Evolutionary conservation across 2,113 vertebrate genomes (phyloP).

Genomic region (Otocyon megalotis): DNA sequence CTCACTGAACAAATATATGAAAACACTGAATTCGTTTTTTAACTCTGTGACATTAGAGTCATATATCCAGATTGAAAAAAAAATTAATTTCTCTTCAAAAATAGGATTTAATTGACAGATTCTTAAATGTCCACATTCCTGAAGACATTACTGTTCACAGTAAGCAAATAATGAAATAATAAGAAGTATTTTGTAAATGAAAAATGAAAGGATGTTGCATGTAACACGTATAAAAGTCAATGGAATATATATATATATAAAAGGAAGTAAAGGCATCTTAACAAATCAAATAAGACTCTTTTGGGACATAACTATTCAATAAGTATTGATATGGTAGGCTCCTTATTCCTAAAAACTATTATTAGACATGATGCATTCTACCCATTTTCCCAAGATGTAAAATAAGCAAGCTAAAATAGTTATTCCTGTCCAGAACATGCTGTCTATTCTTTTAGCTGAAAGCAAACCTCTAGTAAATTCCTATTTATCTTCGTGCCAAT

Average conservation of each 20-base stretch:
- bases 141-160: background rate
- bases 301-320: slow-evolving; percentile 8
- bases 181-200: background rate
- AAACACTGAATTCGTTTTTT: background rate
- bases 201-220: background rate
- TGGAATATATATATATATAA: background rate
- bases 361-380: slow-evolving; percentile 70
- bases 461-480: slow-evolving; percentile 85
- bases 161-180: slow-evolving; percentile 19
- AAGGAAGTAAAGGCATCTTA: background rate
- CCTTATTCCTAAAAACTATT: slow-evolving; percentile 12
- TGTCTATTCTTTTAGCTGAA: slow-evolving; percentile 84
- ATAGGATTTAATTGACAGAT: background rate
- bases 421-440: slow-evolving; percentile 72
- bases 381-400: slow-evolving; percentile 67
- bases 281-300: slow-evolving; percentile 36
- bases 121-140: background rate
- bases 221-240: background rate
- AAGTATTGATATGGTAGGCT: slow-evolving; percentile 28
- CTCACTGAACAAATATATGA: background rate
- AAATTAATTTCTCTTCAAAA: slow-evolving; percentile 14
- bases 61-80: background rate
- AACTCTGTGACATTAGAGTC: background rate
- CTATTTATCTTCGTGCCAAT: slow-evolving; percentile 88
- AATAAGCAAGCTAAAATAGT: slow-evolving; percentile 76